These are phyloP conservation scores for Ochropleura plecta DNA, from an alignment of 2,888 invertebrate genomes.

Conservation along the genomic window DNA sequence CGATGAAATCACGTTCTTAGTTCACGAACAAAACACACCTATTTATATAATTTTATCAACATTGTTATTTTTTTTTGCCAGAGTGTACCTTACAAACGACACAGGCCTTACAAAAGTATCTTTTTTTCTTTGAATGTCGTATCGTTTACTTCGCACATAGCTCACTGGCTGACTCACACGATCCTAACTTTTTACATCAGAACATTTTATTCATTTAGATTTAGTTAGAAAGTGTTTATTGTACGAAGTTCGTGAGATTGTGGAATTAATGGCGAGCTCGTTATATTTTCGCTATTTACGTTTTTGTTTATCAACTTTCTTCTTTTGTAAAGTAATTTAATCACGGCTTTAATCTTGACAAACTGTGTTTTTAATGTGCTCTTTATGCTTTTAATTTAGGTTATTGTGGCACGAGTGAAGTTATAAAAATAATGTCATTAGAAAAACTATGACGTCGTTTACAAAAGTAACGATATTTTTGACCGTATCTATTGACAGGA, in stretches of 20 bases:
- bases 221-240: slow-evolving; percentile 45
- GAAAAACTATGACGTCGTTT: background rate
- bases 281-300: slow-evolving; percentile 43
- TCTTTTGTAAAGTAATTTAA: slow-evolving; percentile 35
- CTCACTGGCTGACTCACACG: slow-evolving; percentile 32
- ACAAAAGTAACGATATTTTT: background rate
- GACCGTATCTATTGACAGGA: background rate
- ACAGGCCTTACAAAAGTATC: background rate
- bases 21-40: slow-evolving; percentile 36
- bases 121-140: slow-evolving; percentile 15
- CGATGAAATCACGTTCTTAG: slow-evolving; percentile 33
- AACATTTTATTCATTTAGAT: slow-evolving; percentile 37
- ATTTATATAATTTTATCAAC: slow-evolving; percentile 41
- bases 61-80: slow-evolving; percentile 29
- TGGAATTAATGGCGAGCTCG: slow-evolving; percentile 50
- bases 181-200: slow-evolving; percentile 24
- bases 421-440: background rate
- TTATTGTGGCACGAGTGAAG: slow-evolving; percentile 10
- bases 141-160: slow-evolving; percentile 23
- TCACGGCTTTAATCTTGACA: slow-evolving; percentile 37
- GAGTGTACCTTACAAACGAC: background rate
- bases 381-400: slow-evolving; percentile 33
- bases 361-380: slow-evolving; percentile 37
- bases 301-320: slow-evolving; percentile 44
- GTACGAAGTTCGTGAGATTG: slow-evolving; percentile 59